Evolutionary conservation across 2,113 vertebrate species (phyloP).

Genomic region (Macquaria ambigua): DNA sequence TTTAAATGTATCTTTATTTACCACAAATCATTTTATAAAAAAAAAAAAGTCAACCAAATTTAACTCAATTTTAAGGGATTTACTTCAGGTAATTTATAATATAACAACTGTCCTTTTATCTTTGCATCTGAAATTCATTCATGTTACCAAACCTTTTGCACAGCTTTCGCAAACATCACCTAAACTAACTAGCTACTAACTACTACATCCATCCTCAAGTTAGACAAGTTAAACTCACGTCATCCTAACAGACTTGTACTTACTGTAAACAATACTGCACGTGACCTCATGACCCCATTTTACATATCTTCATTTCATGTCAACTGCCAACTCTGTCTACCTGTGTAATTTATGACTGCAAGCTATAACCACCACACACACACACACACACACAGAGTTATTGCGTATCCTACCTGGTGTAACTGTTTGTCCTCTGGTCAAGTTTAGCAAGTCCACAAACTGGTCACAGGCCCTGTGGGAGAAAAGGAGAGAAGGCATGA

Average conservation of each 20-base stretch:
- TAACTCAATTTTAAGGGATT: neutral
- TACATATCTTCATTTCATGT: no score
- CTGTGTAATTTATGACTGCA: neutral
- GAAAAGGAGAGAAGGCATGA: neutral
- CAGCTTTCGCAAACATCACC: neutral
- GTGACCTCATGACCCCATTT: neutral
- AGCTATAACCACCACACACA: neutral
- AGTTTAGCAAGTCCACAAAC: constrained; percentile 43
- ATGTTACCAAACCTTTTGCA: neutral
- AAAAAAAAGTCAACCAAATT: neutral
- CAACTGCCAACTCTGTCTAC: neutral
- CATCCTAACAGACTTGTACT: neutral
- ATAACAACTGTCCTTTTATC: neutral
- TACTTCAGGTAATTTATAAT: no score
- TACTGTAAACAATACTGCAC: no score
- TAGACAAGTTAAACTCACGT: neutral
- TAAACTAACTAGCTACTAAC: neutral
- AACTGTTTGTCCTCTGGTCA: constrained; percentile 21
- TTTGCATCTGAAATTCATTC: neutral
- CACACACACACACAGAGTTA: neutral
- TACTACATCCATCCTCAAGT: neutral
- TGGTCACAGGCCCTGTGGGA: constrained; percentile 19
- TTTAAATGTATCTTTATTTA: no score
- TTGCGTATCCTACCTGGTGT: constrained; percentile 56
- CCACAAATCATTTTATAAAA: neutral